phyloP scores from a whole-genome alignment of 2,113 vertebrate species.

The Eleginops maclovinus region DNA sequence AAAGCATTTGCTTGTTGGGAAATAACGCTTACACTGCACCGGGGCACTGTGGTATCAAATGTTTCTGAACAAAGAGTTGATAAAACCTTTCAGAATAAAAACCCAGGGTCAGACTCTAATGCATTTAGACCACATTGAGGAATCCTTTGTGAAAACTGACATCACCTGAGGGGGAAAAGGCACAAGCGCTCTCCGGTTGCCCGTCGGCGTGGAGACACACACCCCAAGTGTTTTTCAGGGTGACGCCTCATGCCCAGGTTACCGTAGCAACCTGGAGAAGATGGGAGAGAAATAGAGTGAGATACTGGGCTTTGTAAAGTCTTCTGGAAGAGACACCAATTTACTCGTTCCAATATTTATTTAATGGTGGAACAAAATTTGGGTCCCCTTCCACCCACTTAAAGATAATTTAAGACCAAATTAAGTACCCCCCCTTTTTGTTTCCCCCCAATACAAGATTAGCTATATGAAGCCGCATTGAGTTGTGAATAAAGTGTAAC shows the following conservation, averaged over 20 bases:
- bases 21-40: not conserved
- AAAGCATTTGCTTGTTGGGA: not conserved
- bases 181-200: slow-evolving; percentile 44
- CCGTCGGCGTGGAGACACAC: slow-evolving; percentile 51
- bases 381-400: slow-evolving; percentile 65
- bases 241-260: slow-evolving; percentile 70
- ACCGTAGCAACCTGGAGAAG: slow-evolving; percentile 77
- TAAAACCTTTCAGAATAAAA: slow-evolving; percentile 3
- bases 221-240: slow-evolving; percentile 55
- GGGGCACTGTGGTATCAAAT: slow-evolving; percentile 36
- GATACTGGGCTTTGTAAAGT: not conserved
- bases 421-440: slow-evolving; percentile 35
- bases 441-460: slow-evolving; percentile 63
- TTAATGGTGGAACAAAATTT: slow-evolving; percentile 53
- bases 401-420: slow-evolving; percentile 44
- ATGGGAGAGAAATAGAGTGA: slow-evolving; percentile 66
- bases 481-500: slow-evolving; percentile 40
- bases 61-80: not conserved
- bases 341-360: slow-evolving; percentile 45
- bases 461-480: slow-evolving; percentile 65
- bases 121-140: slow-evolving; percentile 15
- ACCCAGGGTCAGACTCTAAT: not conserved
- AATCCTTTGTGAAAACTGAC: slow-evolving; percentile 61
- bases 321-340: slow-evolving; percentile 56
- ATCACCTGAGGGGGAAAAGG: slow-evolving; percentile 74